A percentile compares a stretch with the other conserved stretches of the same genome.
These are phyloP conservation scores for Blastobasis lacticolella DNA, from an alignment of 2,888 invertebrate species.

Conservation along the genomic window DNA sequence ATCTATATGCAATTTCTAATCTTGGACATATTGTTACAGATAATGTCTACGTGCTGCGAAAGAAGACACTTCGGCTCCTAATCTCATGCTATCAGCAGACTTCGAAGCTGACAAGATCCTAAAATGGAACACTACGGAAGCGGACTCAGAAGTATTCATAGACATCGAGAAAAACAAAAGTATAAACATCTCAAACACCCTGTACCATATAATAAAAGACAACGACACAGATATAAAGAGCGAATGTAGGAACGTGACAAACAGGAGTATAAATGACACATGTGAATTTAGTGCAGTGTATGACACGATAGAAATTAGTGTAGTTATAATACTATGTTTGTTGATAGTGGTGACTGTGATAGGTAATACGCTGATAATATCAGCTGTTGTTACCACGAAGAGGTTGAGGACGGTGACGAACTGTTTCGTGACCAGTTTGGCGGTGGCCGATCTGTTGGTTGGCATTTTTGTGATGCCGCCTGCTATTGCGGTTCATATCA, in stretches of 20 bases:
- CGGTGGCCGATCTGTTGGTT: slow-evolving; percentile 93
- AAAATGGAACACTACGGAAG: slow-evolving; percentile 52
- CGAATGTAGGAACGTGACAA: slow-evolving; percentile 17
- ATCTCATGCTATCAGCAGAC: slow-evolving; percentile 51
- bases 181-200: slow-evolving; percentile 33
- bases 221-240: slow-evolving; percentile 15
- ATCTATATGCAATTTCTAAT: too few species aligned
- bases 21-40: slow-evolving; percentile 34
- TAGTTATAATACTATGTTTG: slow-evolving; percentile 77
- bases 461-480: slow-evolving; percentile 97
- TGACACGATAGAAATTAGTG: slow-evolving; percentile 69
- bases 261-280: slow-evolving; percentile 18
- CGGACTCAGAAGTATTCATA: slow-evolving; percentile 37
- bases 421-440: slow-evolving; percentile 95
- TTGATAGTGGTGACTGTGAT: slow-evolving; percentile 83
- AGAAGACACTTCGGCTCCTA: slow-evolving; percentile 18
- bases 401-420: slow-evolving; percentile 94
- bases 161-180: slow-evolving; percentile 47
- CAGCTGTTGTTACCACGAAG: slow-evolving; percentile 89
- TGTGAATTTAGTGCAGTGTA: slow-evolving; percentile 32
- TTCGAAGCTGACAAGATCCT: slow-evolving; percentile 28
- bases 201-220: slow-evolving; percentile 37
- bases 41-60: slow-evolving; percentile 24
- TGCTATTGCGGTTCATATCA: slow-evolving; percentile 90
- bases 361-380: slow-evolving; percentile 92